Conservation (phyloP, 2,113 vertebrate species). For the Chionis minor region DNA sequence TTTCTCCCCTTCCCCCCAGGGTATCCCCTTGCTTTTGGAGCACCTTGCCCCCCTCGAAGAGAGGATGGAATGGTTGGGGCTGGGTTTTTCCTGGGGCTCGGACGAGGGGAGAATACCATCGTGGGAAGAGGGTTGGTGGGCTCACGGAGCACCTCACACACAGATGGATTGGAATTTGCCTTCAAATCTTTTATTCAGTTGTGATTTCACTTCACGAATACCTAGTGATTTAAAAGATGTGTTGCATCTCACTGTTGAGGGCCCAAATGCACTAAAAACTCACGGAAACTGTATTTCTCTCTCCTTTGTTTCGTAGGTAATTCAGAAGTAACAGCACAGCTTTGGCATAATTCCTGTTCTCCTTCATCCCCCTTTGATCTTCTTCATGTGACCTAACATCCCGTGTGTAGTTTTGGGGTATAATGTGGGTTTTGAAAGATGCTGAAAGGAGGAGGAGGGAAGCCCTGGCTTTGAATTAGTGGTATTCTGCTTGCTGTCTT, state of each 20-base stretch:
- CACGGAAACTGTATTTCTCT: background rate
- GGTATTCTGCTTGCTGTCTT: background rate
- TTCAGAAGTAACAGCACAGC: background rate
- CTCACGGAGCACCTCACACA: background rate
- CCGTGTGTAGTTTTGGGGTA: background rate
- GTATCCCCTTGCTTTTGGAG: background rate
- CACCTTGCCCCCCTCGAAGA: background rate
- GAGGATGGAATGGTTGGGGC: background rate
- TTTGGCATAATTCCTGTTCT: background rate
- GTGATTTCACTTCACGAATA: background rate
- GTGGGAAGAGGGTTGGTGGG: background rate
- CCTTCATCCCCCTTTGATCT: background rate
- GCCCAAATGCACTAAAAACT: background rate
- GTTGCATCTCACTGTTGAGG: background rate
- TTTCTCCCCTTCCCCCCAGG: background rate
- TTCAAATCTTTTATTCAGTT: background rate
- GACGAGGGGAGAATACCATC: background rate
- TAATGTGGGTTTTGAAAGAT: background rate
- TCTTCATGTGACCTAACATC: background rate
- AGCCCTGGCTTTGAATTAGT: background rate
- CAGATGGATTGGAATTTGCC: background rate
- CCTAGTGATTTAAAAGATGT: background rate
- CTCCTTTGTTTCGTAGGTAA: background rate
- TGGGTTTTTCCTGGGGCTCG: background rate
- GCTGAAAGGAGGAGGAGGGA: background rate